These are phyloP conservation scores for Rhyacophila brunnea DNA, from an alignment of 1,140 invertebrate genomes.

Conservation along the genomic window DNA sequence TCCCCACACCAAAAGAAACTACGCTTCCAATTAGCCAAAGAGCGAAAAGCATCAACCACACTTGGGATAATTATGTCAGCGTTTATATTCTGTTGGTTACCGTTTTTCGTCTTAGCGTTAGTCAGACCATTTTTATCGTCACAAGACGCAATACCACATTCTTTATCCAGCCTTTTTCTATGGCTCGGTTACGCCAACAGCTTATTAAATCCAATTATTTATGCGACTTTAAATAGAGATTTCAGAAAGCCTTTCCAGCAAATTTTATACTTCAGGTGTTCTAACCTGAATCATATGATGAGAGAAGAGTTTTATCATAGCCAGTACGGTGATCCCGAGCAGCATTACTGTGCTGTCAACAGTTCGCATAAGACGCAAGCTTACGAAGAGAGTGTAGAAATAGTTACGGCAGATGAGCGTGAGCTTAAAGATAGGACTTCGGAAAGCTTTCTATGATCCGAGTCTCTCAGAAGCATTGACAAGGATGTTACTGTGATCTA, in stretches of 20 bases:
- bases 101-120: conserved; percentile 92
- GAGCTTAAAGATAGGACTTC: conserved; percentile 54
- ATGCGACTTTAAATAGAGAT: conserved; percentile 87
- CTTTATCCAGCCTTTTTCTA: conserved; percentile 72
- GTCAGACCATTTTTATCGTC: conserved; percentile 75
- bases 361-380: conserved; percentile 50
- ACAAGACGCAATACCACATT: conserved; percentile 67
- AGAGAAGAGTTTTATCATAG: conserved; percentile 89
- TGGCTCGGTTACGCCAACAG: conserved; percentile 95
- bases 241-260: conserved; percentile 91
- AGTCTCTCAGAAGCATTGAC: conserved; percentile 45
- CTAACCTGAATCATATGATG: conserved; percentile 87
- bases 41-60: conserved; percentile 92
- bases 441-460: conserved; percentile 63
- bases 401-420: conserved; percentile 58
- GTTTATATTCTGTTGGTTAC: conserved; percentile 95
- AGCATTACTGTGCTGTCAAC: conserved; percentile 52
- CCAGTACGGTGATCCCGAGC: conserved; percentile 79
- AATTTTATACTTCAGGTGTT: conserved; percentile 85
- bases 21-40: conserved; percentile 79
- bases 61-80: conserved; percentile 97
- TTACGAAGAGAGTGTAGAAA: conserved; percentile 61
- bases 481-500: conserved; percentile 56
- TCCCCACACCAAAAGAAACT: conserved; percentile 71
- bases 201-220: conserved; percentile 90